Conservation (phyloP, 1,140 invertebrate genomes). For the Drosophila kanapiae region DNA sequence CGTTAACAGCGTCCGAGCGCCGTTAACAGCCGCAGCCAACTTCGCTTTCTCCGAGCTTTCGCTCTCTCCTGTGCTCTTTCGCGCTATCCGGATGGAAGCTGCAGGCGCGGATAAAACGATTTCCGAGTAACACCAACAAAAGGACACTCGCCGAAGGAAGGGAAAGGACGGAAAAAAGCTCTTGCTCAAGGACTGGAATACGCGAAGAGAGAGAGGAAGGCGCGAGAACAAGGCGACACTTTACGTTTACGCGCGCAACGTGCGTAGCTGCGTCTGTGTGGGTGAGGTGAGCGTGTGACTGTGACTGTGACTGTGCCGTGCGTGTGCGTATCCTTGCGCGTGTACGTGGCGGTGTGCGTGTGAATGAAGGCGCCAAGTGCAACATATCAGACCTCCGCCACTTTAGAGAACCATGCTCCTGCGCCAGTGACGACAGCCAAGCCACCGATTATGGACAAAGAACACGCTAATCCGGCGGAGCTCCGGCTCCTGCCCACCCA, state of each 20-base stretch:
- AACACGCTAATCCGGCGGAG: conserved; percentile 25
- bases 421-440: conserved; percentile 56
- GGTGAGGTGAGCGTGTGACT: conserved; percentile 25
- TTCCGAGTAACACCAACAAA: conserved; percentile 68
- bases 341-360: conserved; percentile 28
- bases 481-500: conserved; percentile 38
- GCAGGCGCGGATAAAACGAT: conserved; percentile 69
- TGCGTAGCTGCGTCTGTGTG: conserved; percentile 42
- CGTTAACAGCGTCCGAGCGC: conserved; percentile 22
- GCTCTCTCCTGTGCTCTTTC: conserved; percentile 15
- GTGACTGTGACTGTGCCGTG: conserved; percentile 23
- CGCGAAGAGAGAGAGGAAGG: conserved; percentile 28
- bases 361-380: conserved; percentile 78
- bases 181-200: conserved; percentile 78
- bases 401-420: conserved; percentile 51
- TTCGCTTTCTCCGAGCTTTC: conserved; percentile 51
- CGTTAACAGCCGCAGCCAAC: conserved; percentile 68
- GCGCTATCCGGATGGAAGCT: conserved; percentile 58
- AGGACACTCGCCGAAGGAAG: conserved; percentile 57
- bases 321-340: conserved; percentile 32
- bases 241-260: conserved; percentile 83
- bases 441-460: conserved; percentile 55
- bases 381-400: conserved; percentile 64
- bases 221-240: conserved; percentile 51
- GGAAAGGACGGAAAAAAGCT: conserved; percentile 53